Evolutionary conservation across 2,888 invertebrate species (phyloP).

Genomic region (Mallateleia sp.): DNA sequence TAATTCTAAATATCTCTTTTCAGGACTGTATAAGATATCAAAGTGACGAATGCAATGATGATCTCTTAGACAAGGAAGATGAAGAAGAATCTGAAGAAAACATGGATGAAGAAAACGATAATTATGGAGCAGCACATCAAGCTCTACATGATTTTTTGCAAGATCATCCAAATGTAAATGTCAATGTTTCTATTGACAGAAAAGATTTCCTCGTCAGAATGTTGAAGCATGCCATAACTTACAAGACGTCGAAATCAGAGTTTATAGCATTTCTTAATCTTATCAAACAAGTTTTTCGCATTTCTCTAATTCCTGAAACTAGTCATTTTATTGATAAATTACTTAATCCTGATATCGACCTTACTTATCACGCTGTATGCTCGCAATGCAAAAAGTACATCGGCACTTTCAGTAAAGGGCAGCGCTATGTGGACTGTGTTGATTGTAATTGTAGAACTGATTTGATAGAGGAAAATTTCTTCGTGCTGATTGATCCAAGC

Average conservation of each 20-base stretch:
- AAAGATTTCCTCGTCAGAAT: neutral
- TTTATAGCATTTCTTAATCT: neutral
- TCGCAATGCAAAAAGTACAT: conserved; percentile 25
- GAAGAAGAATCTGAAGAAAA: too few relatives aligned
- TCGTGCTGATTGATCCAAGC: conserved; percentile 28
- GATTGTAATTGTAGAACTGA: conserved; percentile 7
- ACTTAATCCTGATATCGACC: neutral
- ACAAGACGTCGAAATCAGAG: neutral
- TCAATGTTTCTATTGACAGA: neutral
- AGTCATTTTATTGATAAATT: conserved; percentile 39
- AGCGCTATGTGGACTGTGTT: neutral
- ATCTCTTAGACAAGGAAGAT: too few relatives aligned
- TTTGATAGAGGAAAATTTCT: conserved; percentile 35
- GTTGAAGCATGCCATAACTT: neutral
- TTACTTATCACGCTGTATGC: conserved; percentile 34
- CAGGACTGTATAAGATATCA: too few relatives aligned
- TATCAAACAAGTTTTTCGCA: neutral
- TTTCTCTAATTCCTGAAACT: neutral
- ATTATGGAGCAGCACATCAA: neutral
- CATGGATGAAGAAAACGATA: too few relatives aligned
- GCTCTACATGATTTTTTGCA: neutral
- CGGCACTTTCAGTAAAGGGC: neutral
- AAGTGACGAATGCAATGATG: too few relatives aligned
- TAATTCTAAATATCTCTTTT: too few relatives aligned
- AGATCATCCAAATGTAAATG: neutral